Base-by-base conservation (phyloP, 2,888 invertebrate species). In the Bugulina stolonifera region DNA sequence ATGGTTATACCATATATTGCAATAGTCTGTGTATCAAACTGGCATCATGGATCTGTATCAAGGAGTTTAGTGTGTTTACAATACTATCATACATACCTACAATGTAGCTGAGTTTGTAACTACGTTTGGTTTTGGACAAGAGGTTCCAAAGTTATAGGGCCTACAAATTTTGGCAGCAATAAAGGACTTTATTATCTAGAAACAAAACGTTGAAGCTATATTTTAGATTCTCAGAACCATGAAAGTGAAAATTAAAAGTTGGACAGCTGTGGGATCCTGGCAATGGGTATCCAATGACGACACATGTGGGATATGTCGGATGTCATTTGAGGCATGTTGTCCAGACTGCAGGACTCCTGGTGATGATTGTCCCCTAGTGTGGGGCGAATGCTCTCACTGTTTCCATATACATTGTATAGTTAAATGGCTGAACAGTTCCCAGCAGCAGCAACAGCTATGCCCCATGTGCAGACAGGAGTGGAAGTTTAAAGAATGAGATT, bases 381-480 rank as follows among this genome's bases (percentile, higher is more conserved):
- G 96, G 94, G 98, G 99, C 74, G 92, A 93, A 81, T 99, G 99
- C 85, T 93, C 95, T 10, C 99, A 99, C 87, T 97, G 97, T 86
- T 99, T 99, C 86, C 99, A 99, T 86, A 96, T 97, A 86, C 99
- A 99, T 86, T 99, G 99, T 87, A 99, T 99, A 81, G 93, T 95
- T 84, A 98, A 98, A 89, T 99, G 99, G 99, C 88, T 98, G 71
- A 94, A 97, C 83, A 93, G 96, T 0, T 87, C 87, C 76, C 84
- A 86, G 75, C 82, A 83, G 1, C 80, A 82, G 72, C 86, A 87
- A 73, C 86, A 86, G 74, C 80, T 80, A 54, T 88, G 88, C 77
- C 88, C 88, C 74, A 97, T 99, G 94, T 99, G 99, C 86, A 89
- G 99, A 79, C 97, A 97, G 85, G 95, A 94, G 83, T 99, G 99